phyloP scores from a whole-genome alignment of 2,888 invertebrate genomes.

The Linnaemya tessellans region DNA sequence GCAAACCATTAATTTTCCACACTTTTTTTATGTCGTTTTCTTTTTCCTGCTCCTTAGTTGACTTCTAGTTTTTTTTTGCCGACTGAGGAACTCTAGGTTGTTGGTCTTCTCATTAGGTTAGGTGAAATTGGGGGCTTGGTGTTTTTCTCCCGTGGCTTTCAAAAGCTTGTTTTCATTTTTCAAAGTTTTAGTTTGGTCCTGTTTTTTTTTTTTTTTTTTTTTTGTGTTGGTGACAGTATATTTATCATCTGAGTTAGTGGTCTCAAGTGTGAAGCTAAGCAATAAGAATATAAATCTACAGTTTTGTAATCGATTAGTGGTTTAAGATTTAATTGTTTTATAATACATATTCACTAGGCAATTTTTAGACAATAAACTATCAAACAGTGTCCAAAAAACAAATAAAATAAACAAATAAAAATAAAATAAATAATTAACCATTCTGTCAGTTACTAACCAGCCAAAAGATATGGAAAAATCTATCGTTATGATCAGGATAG shows the following conservation, averaged over 20 bases:
- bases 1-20: constrained; percentile 80
- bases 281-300: constrained; percentile 62
- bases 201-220: constrained; percentile 1
- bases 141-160: neutral
- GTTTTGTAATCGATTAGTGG: constrained; percentile 38
- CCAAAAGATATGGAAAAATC: too few species aligned
- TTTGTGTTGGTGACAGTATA: neutral
- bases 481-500: too few species aligned
- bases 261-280: constrained; percentile 76
- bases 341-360: too few species aligned
- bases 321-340: neutral
- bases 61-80: neutral
- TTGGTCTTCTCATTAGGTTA: neutral
- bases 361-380: too few species aligned
- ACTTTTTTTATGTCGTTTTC: constrained; percentile 42
- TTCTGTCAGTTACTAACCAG: too few species aligned
- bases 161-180: neutral
- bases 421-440: too few species aligned
- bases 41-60: constrained; percentile 11
- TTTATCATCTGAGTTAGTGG: neutral
- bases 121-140: neutral
- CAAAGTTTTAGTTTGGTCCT: constrained; percentile 35
- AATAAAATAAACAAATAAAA: too few species aligned
- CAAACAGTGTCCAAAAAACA: too few species aligned
- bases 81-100: neutral